Conservation (phyloP, 2,888 invertebrate species). For the Pheosia gnoma region DNA sequence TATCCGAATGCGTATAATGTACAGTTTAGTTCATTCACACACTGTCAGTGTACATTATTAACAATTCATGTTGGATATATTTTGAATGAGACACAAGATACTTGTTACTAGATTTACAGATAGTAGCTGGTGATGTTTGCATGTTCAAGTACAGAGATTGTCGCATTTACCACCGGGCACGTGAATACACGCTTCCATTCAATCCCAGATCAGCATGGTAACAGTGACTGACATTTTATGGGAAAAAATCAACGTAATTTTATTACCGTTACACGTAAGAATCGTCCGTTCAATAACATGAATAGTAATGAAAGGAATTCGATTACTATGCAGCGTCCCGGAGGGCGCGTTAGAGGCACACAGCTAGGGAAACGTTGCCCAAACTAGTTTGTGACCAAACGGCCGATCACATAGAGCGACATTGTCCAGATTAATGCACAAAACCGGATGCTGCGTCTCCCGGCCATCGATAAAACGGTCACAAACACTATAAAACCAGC, state of each 20-base stretch:
- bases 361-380: constrained; percentile 64
- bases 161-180: no score
- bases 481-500: constrained; percentile 71
- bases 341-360: constrained; percentile 52
- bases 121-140: no score
- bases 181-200: not conserved
- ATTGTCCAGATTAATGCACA: constrained; percentile 77
- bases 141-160: no score
- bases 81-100: no score
- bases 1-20: no score
- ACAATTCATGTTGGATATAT: no score
- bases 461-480: constrained; percentile 75
- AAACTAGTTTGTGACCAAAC: constrained; percentile 79
- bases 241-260: constrained; percentile 31
- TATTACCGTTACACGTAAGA: constrained; percentile 58
- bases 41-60: no score
- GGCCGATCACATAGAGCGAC: constrained; percentile 67
- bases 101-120: no score
- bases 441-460: constrained; percentile 81
- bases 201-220: not conserved
- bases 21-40: no score
- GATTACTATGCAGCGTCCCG: constrained; percentile 73
- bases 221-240: constrained; percentile 21
- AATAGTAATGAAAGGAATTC: constrained; percentile 71
- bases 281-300: constrained; percentile 68